phyloP scores from a whole-genome alignment of 2,888 invertebrate genomes.

The Scaptomyza parva region DNA sequence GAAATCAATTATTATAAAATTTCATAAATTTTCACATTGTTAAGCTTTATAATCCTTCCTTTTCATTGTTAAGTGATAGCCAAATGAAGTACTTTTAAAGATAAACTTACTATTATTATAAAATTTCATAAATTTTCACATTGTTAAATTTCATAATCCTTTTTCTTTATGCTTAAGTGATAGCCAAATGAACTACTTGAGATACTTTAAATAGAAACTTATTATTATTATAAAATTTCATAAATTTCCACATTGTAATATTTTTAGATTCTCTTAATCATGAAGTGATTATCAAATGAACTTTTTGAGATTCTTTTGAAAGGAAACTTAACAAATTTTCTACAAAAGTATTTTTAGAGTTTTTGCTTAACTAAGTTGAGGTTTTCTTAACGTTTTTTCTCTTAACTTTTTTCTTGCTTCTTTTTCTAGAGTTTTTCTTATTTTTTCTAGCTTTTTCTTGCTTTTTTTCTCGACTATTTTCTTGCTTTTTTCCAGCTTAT shows the following conservation, averaged over 20 bases:
- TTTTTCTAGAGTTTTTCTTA: too few species aligned
- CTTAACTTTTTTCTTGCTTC: too few species aligned
- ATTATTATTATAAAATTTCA: neutral
- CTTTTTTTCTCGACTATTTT: too few species aligned
- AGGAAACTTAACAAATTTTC: too few species aligned
- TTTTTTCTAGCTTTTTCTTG: too few species aligned
- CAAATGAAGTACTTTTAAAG: neutral
- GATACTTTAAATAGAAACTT: neutral
- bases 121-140: neutral
- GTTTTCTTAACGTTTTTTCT: too few species aligned
- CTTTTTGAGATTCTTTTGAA: neutral
- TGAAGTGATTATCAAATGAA: neutral
- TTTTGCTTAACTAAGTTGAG: too few species aligned
- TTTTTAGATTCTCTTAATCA: neutral
- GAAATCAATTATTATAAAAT: neutral
- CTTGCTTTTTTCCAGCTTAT: too few species aligned
- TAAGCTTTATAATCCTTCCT: neutral
- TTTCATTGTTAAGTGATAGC: neutral
- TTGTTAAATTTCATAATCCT: neutral
- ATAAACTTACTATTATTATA: too few species aligned
- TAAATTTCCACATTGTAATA: neutral
- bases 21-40: neutral
- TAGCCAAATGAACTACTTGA: neutral
- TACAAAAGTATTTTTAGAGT: too few species aligned
- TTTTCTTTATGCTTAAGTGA: neutral